phyloP scores from a whole-genome alignment of 2,113 vertebrate species.

The Brachionichthys hirsutus region DNA sequence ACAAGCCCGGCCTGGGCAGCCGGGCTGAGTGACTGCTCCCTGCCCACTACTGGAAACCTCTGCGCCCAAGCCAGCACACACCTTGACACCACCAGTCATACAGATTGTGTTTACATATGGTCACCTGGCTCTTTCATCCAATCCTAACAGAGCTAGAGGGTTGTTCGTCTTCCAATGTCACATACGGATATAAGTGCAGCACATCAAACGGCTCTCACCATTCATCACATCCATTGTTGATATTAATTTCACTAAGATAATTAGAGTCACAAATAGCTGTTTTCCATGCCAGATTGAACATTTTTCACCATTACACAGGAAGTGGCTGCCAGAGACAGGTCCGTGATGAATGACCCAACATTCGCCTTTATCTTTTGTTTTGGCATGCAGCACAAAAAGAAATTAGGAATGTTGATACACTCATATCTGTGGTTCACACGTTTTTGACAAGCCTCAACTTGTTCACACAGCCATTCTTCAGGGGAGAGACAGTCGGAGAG shows the following conservation, averaged over 20 bases:
- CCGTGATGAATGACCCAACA: conserved; percentile 62
- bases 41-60: conserved; percentile 57
- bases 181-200: conserved; percentile 55
- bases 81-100: conserved; percentile 58
- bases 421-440: conserved; percentile 77
- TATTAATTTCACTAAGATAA: conserved; percentile 57
- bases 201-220: conserved; percentile 47
- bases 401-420: conserved; percentile 80
- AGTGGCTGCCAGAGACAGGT: conserved; percentile 55
- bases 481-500: conserved; percentile 28
- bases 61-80: conserved; percentile 53
- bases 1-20: conserved; percentile 47
- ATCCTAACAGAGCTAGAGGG: conserved; percentile 31
- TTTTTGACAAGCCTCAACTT: conserved; percentile 70
- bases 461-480: conserved; percentile 64
- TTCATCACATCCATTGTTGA: conserved; percentile 49
- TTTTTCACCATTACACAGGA: conserved; percentile 60
- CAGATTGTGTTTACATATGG: conserved; percentile 49
- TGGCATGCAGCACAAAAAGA: conserved; percentile 71
- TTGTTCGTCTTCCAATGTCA: conserved; percentile 31
- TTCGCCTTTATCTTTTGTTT: conserved; percentile 75
- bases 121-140: conserved; percentile 37
- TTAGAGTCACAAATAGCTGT: conserved; percentile 49
- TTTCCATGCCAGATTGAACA: conserved; percentile 62
- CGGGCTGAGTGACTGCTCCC: conserved; percentile 49